phyloP scores from a whole-genome alignment of 2,797 vertebrate species.

The Pangasius macronema region DNA sequence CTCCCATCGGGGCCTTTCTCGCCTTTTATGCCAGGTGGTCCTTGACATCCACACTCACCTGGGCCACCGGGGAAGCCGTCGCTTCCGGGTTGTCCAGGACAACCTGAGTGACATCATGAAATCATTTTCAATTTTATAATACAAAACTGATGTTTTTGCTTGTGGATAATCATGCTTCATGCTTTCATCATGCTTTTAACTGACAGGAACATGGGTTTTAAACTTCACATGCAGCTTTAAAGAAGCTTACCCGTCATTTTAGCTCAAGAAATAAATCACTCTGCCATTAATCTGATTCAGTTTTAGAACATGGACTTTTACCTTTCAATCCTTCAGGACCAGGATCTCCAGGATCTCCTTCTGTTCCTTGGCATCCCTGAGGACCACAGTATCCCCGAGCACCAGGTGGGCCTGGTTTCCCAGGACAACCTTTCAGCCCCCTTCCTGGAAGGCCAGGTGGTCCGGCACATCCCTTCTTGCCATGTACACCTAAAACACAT shows the following conservation, averaged over 20 bases:
- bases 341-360: constrained; percentile 60
- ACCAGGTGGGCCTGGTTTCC: constrained; percentile 65
- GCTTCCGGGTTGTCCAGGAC: constrained; percentile 61
- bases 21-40: constrained; percentile 50
- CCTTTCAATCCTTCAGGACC: constrained; percentile 51
- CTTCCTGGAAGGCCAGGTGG: constrained; percentile 50
- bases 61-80: constrained; percentile 62
- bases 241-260: background rate
- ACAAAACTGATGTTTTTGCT: background rate
- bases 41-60: constrained; percentile 63
- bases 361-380: constrained; percentile 61
- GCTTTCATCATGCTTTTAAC: too few species aligned
- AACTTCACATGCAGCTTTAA: background rate
- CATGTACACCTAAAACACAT: constrained; percentile 61
- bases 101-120: constrained; percentile 51
- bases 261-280: background rate
- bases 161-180: background rate
- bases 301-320: constrained; percentile 13
- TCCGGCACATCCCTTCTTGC: constrained; percentile 68
- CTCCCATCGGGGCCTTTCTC: constrained; percentile 31
- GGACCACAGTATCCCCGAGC: constrained; percentile 60
- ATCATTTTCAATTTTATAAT: background rate
- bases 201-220: background rate
- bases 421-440: constrained; percentile 62
- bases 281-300: background rate